These are phyloP conservation scores for Triplophysa rosa DNA, from an alignment of 2,113 vertebrate genomes.

Conservation along the genomic window DNA sequence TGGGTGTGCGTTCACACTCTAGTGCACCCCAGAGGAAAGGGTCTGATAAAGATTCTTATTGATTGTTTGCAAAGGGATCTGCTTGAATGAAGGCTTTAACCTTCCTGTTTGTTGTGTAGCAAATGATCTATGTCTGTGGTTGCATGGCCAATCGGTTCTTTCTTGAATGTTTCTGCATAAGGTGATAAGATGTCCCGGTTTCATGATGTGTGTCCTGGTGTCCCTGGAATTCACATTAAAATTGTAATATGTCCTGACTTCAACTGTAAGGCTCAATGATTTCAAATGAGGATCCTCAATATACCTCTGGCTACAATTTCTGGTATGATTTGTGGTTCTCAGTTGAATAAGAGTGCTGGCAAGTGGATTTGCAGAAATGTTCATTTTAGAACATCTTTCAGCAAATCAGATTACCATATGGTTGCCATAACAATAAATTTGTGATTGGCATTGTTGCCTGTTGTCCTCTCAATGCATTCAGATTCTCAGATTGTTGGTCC, in stretches of 20 bases:
- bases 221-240: background rate
- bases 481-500: too few species aligned
- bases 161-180: background rate
- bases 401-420: background rate
- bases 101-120: conserved; percentile 61
- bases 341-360: background rate
- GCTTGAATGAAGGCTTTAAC: conserved; percentile 63
- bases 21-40: conserved; percentile 37
- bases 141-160: conserved; percentile 7
- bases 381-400: background rate
- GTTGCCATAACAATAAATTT: background rate
- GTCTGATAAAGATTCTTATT: conserved; percentile 30
- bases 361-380: background rate
- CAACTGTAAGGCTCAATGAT: background rate
- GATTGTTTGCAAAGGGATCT: conserved; percentile 58
- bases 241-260: background rate
- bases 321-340: conserved; percentile 5
- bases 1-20: conserved; percentile 24
- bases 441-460: background rate
- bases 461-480: background rate
- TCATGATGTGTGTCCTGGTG: background rate
- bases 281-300: background rate
- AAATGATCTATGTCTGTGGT: conserved; percentile 54
- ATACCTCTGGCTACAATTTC: background rate
- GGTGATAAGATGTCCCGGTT: background rate